Evolutionary conservation across 2,113 vertebrate genomes (phyloP).

Genomic region (Apteryx mantelli): DNA sequence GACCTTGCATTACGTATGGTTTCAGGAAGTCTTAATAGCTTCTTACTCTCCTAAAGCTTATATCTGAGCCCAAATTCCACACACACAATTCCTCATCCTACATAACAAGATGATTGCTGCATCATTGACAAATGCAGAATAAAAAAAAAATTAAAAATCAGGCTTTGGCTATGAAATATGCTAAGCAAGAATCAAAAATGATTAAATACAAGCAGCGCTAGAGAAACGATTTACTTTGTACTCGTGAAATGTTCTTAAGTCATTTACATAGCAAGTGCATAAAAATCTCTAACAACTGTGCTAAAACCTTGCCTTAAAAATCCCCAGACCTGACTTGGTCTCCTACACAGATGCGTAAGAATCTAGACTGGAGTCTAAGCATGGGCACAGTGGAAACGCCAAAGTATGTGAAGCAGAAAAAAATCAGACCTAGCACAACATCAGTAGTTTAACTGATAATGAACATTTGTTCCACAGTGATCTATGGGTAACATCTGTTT

Average conservation of each 20-base stretch:
- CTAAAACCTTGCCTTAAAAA: background rate
- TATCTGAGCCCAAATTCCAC: slow-evolving; percentile 51
- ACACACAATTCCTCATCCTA: slow-evolving; percentile 25
- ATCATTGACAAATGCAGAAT: slow-evolving; percentile 23
- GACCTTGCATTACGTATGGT: background rate
- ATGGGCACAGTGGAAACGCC: background rate
- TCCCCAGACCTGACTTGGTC: background rate
- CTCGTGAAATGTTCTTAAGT: background rate
- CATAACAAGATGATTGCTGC: slow-evolving; percentile 24
- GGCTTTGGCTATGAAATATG: slow-evolving; percentile 16
- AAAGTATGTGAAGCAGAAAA: background rate
- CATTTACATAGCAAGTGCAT: slow-evolving; percentile 37
- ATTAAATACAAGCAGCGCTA: slow-evolving; percentile 13
- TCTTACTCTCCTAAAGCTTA: slow-evolving; percentile 23
- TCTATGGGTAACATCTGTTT: background rate
- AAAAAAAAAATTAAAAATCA: background rate
- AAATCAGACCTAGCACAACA: background rate
- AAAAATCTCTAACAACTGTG: background rate
- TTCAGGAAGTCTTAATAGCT: slow-evolving; percentile 1
- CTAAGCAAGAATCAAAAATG: slow-evolving; percentile 44
- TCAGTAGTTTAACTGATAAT: background rate
- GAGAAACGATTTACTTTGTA: slow-evolving; percentile 24
- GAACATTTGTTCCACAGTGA: background rate
- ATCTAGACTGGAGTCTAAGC: background rate
- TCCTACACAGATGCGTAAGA: background rate